Base-by-base conservation (phyloP, 2,888 invertebrate species). In the Ectemnius lituratus region DNA sequence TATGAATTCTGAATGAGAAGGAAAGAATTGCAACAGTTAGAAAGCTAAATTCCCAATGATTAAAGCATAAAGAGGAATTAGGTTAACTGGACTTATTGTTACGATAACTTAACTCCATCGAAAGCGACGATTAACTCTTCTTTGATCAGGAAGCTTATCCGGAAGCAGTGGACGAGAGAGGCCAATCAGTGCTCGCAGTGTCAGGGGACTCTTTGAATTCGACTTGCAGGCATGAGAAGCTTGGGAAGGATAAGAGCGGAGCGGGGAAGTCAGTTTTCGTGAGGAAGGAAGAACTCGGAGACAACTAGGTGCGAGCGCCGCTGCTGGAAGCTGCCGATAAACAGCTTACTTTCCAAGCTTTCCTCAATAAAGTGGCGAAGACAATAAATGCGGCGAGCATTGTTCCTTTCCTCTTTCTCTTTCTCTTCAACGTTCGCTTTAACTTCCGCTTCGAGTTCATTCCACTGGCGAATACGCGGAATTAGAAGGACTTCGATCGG, bases 341-440 rank as follows among this genome's bases (percentile, higher is more conserved):
- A 89, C 88, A 88, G 89, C 89, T 89, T 88, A 87, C 85, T 88
- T 88, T 88, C 81, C 67, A 37, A 65, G 78, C 76, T 78, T 75
- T 74, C 80, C 80, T 80, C 83, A 78, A 87, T 86, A 84, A 84
- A 37, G 84, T 75, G 75, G 68, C 75, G 66, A 70, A 82, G 83
- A 88, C 87, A 88, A 87, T 87, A 83, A 81, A 81, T 72, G 78
- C 76, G 64, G 45, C 72, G 27, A 37, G 13, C 16, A 61, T 61
- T 45, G 61, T 46, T 13, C 46, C 61, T 13, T 18, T 6, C 13
- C 20, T 16, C 58, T 20, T 23, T 14, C 58, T 27, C 58, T 70
- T 59, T 75, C 73, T 28, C 37, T 6, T 37, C 37, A 6, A 8
- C 37, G 2, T 23, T 23, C 11, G 8, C 37, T 11, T 1, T 8